Evolutionary conservation across 2,797 vertebrate genomes (phyloP).

Genomic region (Pangasius macronema): DNA sequence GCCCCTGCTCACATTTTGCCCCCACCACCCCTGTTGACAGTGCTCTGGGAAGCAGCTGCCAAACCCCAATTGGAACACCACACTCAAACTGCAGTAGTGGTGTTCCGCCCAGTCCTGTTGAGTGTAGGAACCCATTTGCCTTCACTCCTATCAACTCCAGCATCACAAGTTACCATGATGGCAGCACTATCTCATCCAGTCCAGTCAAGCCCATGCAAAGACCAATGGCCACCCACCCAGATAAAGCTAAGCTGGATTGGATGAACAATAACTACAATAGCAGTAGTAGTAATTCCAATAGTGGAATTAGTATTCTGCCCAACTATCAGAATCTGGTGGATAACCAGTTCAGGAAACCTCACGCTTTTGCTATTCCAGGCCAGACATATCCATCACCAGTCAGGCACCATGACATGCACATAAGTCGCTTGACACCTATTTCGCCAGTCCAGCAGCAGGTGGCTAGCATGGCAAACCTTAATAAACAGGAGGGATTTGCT

Average conservation of each 20-base stretch:
- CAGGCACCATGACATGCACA: slow-evolving; percentile 85
- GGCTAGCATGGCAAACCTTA: slow-evolving; percentile 73
- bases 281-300: slow-evolving; percentile 75
- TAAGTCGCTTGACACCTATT: slow-evolving; percentile 90
- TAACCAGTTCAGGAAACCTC: slow-evolving; percentile 96
- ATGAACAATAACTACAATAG: slow-evolving; percentile 90
- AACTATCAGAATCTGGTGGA: slow-evolving; percentile 93
- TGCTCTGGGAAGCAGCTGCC: slow-evolving; percentile 89
- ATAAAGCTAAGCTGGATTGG: slow-evolving; percentile 96
- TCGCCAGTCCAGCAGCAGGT: slow-evolving; percentile 92
- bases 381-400: slow-evolving; percentile 84
- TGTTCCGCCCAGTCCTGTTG: slow-evolving; percentile 93
- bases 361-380: slow-evolving; percentile 92
- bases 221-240: slow-evolving; percentile 95
- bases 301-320: slow-evolving; percentile 83
- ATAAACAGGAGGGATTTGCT: slow-evolving; percentile 93
- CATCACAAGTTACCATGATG: slow-evolving; percentile 87
- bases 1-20: slow-evolving; percentile 87
- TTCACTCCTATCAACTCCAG: slow-evolving; percentile 98
- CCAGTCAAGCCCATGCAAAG: slow-evolving; percentile 98
- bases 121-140: slow-evolving; percentile 95
- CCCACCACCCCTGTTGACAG: slow-evolving; percentile 93
- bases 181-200: slow-evolving; percentile 90
- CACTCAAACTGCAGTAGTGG: slow-evolving; percentile 97
- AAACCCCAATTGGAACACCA: slow-evolving; percentile 91